These are phyloP conservation scores for Glyphotaelius pellucidus DNA, from an alignment of 2,888 invertebrate species.

Conservation along the genomic window DNA sequence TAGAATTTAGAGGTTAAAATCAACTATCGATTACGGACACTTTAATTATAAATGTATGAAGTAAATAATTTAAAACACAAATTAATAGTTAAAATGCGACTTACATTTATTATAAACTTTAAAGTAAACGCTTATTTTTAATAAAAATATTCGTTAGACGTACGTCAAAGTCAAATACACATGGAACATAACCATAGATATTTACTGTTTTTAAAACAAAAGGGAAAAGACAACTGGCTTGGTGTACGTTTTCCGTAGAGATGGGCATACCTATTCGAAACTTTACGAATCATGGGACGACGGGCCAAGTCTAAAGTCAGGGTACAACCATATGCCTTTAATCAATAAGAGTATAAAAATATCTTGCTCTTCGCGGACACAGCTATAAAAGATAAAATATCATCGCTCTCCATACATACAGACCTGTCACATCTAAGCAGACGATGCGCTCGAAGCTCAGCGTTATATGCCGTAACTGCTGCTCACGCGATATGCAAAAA, in stretches of 20 bases:
- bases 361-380: too few species aligned
- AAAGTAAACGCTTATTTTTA: neutral
- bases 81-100: neutral
- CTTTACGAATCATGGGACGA: too few species aligned
- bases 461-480: too few species aligned
- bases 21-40: neutral
- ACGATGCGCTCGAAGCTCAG: too few species aligned
- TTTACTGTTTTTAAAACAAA: neutral
- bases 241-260: neutral
- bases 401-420: too few species aligned
- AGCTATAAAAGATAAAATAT: too few species aligned
- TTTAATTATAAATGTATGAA: neutral
- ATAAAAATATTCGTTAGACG: neutral
- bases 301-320: too few species aligned
- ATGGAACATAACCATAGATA: neutral
- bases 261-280: neutral
- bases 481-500: too few species aligned
- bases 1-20: conserved; percentile 19
- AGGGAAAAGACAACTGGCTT: neutral
- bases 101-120: neutral
- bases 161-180: neutral
- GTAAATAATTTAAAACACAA: neutral
- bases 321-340: too few species aligned
- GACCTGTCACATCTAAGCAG: too few species aligned
- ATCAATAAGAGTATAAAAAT: too few species aligned